A percentile compares a stretch with the other conserved stretches of the same genome.
Evolutionary conservation across 2,113 vertebrate species (phyloP).

Genomic region (Rhynchopsitta pachyrhyncha): DNA sequence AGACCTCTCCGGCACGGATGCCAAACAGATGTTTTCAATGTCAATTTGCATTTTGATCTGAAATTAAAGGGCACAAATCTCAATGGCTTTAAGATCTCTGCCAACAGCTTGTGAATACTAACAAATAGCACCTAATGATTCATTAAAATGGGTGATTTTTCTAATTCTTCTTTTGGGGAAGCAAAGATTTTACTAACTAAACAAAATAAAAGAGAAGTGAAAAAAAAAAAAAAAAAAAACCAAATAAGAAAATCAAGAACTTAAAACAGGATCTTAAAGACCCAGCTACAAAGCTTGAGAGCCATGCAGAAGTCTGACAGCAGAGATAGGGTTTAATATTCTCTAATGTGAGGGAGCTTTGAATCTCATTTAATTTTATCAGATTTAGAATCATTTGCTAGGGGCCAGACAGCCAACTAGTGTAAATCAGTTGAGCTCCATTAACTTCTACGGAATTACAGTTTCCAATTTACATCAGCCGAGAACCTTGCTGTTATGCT

Average conservation of each 20-base stretch:
- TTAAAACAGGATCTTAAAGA: slow-evolving; percentile 34
- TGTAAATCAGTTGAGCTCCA: slow-evolving; percentile 68
- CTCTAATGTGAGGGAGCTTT: slow-evolving; percentile 47
- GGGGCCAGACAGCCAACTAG: slow-evolving; percentile 57
- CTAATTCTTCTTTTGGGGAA: neutral
- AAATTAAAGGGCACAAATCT: slow-evolving; percentile 57
- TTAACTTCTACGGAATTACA: slow-evolving; percentile 62
- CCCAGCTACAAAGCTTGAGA: slow-evolving; percentile 50
- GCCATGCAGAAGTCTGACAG: slow-evolving; percentile 18
- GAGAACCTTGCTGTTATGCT: slow-evolving; percentile 52
- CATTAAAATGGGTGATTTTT: neutral
- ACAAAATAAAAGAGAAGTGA: neutral
- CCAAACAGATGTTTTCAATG: slow-evolving; percentile 33
- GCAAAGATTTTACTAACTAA: neutral
- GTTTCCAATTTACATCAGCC: slow-evolving; percentile 65
- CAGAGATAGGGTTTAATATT: slow-evolving; percentile 52
- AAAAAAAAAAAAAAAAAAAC: slow-evolving; percentile 58
- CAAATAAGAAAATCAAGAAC: slow-evolving; percentile 54
- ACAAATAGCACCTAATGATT: slow-evolving; percentile 15
- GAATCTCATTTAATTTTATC: slow-evolving; percentile 70
- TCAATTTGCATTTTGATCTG: slow-evolving; percentile 42
- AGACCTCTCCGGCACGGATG: neutral
- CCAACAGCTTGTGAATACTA: neutral
- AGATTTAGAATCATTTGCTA: slow-evolving; percentile 63
- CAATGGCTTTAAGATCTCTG: neutral